These are phyloP conservation scores for Pseudachorutes palmiensis DNA, from an alignment of 1,140 invertebrate species.

Conservation along the genomic window DNA sequence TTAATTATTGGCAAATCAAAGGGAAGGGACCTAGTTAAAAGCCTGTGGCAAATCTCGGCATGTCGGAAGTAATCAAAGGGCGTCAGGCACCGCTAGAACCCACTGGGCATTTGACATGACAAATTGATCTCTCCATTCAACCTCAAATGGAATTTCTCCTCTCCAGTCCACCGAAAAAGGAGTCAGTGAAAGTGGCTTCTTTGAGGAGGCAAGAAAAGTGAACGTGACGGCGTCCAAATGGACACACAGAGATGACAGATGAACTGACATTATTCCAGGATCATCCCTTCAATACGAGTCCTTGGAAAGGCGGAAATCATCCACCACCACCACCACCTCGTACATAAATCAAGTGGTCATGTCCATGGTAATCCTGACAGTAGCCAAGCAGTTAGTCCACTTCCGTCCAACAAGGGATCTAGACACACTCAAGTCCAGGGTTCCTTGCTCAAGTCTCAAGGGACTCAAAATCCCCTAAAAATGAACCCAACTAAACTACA, in stretches of 20 bases:
- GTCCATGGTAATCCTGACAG: too few species aligned
- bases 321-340: neutral
- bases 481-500: neutral
- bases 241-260: neutral
- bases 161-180: neutral
- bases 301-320: neutral
- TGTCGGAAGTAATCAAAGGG: neutral
- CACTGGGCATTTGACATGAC: neutral
- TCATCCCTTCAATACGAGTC: neutral
- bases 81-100: neutral
- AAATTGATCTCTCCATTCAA: slow-evolving; percentile 21
- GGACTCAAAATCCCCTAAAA: neutral
- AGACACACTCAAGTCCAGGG: neutral
- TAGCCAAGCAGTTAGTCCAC: too few species aligned
- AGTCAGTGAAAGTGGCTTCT: neutral
- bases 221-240: neutral
- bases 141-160: neutral
- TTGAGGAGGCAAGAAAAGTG: neutral
- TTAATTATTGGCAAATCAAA: neutral
- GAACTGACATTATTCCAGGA: neutral
- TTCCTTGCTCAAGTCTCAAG: neutral
- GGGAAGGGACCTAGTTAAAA: neutral
- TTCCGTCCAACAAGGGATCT: too few species aligned
- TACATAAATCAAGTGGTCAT: too few species aligned
- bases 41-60: neutral